Conservation (phyloP, 2,113 vertebrate species). For the Peromyscus polionotus region DNA sequence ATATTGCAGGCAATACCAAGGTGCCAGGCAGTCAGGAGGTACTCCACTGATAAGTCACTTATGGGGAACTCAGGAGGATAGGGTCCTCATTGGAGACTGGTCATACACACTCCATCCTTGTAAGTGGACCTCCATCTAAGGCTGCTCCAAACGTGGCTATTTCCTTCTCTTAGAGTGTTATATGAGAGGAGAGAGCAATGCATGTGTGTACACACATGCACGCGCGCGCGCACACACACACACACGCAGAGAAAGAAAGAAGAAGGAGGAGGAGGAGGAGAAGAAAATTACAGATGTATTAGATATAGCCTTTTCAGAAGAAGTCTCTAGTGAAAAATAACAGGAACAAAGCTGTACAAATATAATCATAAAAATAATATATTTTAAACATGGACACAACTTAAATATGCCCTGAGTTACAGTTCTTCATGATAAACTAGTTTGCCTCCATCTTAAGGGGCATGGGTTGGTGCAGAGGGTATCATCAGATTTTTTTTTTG, state of each 20-base stretch:
- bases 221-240: too few species aligned
- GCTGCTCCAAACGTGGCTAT: background rate
- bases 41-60: background rate
- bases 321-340: background rate
- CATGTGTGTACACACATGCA: too few species aligned
- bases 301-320: background rate
- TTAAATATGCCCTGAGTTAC: background rate
- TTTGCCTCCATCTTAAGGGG: background rate
- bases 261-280: fast-evolving
- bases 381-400: background rate
- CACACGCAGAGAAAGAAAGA: background rate
- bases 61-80: background rate
- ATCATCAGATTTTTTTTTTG: background rate
- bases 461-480: fast-evolving
- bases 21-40: background rate
- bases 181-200: background rate
- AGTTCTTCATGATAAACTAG: background rate
- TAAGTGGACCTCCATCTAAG: background rate
- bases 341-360: background rate
- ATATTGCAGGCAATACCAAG: background rate
- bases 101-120: background rate
- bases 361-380: background rate
- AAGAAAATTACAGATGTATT: background rate
- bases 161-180: background rate
- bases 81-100: background rate